Conservation (phyloP, 2,113 vertebrate species). For the Tricholaema leucomelas region DNA sequence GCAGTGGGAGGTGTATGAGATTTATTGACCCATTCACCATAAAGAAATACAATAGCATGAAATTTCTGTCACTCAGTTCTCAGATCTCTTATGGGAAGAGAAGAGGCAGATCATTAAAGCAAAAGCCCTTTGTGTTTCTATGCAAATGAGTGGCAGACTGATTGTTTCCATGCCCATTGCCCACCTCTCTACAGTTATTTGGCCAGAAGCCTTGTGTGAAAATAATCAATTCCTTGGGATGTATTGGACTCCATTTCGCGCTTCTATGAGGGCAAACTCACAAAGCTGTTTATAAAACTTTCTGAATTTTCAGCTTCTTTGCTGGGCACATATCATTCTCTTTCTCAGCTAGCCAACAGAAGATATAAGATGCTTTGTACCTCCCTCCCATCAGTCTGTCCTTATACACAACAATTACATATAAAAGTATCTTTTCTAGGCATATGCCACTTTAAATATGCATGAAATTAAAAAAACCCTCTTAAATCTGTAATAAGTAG, state of each 20-base stretch:
- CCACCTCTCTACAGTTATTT: neutral
- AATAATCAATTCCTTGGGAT: neutral
- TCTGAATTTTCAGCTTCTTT: neutral
- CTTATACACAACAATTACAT: neutral
- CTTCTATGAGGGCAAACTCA: neutral
- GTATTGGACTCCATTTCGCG: neutral
- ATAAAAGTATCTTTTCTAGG: neutral
- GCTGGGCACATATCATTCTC: fast-evolving
- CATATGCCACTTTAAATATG: neutral
- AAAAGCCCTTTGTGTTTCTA: neutral
- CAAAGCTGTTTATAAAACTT: neutral
- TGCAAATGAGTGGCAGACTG: neutral
- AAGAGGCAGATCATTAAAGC: neutral
- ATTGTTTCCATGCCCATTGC: neutral
- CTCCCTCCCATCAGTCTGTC: neutral
- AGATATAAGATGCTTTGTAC: fast-evolving
- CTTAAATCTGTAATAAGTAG: neutral
- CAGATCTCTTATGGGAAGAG: neutral
- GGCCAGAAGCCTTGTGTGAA: neutral
- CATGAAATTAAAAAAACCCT: neutral
- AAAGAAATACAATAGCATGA: neutral
- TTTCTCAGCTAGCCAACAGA: neutral
- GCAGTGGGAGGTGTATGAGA: neutral
- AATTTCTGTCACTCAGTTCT: neutral
- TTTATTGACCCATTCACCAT: neutral